Conservation (phyloP, 2,888 invertebrate genomes). For the Syrista parreyssii region DNA sequence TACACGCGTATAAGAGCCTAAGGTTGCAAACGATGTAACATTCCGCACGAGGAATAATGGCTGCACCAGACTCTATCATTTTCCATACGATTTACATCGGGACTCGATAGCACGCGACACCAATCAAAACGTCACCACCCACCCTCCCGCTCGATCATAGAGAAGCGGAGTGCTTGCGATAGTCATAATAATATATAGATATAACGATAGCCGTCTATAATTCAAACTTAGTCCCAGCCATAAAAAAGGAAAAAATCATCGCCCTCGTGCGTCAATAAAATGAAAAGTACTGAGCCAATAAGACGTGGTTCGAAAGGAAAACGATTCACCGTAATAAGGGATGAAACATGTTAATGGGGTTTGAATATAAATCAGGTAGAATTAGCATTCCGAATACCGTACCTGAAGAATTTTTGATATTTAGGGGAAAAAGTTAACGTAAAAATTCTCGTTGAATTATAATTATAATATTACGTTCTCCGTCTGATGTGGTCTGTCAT, state of each 20-base stretch:
- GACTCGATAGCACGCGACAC: background rate
- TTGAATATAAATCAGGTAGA: background rate
- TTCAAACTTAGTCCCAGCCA: background rate
- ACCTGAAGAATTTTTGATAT: background rate
- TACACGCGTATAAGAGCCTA: constrained; percentile 13
- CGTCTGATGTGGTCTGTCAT: background rate
- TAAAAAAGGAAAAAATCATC: background rate
- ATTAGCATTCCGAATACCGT: no score
- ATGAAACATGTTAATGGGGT: background rate
- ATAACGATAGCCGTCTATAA: no score
- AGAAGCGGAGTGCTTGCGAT: background rate
- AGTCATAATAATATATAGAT: background rate
- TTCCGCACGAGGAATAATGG: constrained; percentile 24
- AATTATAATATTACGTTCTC: no score
- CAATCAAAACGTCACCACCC: background rate
- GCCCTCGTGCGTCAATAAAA: background rate
- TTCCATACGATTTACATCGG: constrained; percentile 1
- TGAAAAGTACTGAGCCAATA: background rate
- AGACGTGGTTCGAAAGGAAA: background rate
- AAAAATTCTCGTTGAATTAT: background rate
- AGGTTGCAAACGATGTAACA: background rate
- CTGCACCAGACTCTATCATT: background rate
- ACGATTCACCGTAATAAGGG: background rate
- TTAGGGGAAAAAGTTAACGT: background rate
- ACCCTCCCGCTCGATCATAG: background rate